Percentiles rank a stretch among this genome's conserved stretches.
Conservation (phyloP, 2,888 invertebrate genomes). For the Pachycephus smyrnensis region DNA sequence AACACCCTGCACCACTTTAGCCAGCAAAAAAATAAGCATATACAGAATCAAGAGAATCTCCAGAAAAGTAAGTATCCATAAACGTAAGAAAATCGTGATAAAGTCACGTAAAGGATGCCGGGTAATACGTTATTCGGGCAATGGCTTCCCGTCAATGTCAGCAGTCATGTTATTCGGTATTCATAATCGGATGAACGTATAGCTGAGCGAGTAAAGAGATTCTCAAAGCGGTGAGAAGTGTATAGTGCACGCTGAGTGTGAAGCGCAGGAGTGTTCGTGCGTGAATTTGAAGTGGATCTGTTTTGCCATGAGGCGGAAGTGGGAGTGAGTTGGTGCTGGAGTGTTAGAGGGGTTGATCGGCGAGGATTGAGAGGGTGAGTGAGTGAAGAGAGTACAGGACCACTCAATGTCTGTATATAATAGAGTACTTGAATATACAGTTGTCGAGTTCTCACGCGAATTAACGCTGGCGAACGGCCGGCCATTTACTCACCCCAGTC, state of each 20-base stretch:
- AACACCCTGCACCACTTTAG: background rate
- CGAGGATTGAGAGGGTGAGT: background rate
- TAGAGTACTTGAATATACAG: conserved; percentile 18
- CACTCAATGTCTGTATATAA: conserved; percentile 9
- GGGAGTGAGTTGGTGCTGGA: background rate
- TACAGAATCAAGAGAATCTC: background rate
- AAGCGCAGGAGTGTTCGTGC: background rate
- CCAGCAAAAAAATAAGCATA: background rate
- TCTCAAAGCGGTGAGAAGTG: background rate
- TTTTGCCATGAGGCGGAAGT: background rate
- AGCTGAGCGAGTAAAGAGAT: background rate
- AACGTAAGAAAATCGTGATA: background rate
- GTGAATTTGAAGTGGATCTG: background rate
- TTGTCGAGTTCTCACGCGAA: conserved; percentile 34
- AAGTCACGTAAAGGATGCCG: background rate
- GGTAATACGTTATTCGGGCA: background rate
- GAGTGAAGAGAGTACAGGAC: conserved; percentile 3
- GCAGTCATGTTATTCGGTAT: background rate
- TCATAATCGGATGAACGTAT: background rate
- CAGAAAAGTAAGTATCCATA: background rate
- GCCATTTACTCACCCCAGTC: conserved; percentile 12
- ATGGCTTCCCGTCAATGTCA: background rate
- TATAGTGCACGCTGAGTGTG: background rate
- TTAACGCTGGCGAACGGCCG: conserved; percentile 18
- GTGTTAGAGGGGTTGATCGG: background rate